These are phyloP conservation scores for Hydrolagus affinis DNA, from an alignment of 2,113 vertebrate genomes.

Conservation along the genomic window DNA sequence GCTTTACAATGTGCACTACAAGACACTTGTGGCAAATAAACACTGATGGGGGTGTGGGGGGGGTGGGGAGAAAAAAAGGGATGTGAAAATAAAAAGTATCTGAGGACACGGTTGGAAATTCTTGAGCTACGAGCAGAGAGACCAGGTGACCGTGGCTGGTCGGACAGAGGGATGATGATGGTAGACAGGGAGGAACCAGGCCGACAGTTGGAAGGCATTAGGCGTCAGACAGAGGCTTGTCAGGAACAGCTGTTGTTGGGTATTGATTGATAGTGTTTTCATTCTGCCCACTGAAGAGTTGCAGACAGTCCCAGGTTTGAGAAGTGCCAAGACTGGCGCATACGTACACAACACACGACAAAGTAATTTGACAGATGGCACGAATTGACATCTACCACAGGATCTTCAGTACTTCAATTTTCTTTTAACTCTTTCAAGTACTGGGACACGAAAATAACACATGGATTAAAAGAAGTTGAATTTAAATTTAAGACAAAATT, in stretches of 20 bases:
- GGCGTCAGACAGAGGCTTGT: slow-evolving; percentile 87
- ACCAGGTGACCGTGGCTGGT: slow-evolving; percentile 45
- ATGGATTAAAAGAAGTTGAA: slow-evolving; percentile 9
- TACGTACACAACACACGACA: slow-evolving; percentile 39
- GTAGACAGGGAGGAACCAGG: slow-evolving; percentile 69
- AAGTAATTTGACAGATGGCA: slow-evolving; percentile 64
- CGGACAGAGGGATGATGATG: slow-evolving; percentile 50
- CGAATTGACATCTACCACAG: slow-evolving; percentile 45
- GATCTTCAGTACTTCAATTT: slow-evolving; percentile 40
- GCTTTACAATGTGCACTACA: slow-evolving; percentile 48
- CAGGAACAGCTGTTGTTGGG: slow-evolving; percentile 85
- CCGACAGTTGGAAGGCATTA: slow-evolving; percentile 85
- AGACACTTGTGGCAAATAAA: slow-evolving; percentile 53
- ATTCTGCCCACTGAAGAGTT: slow-evolving; percentile 61
- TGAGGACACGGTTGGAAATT: slow-evolving; percentile 49
- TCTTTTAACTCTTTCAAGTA: slow-evolving; percentile 11
- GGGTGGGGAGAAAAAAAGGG: slow-evolving; percentile 44
- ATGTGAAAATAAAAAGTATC: slow-evolving; percentile 44
- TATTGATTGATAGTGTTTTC: slow-evolving; percentile 92
- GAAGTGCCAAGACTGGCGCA: slow-evolving; percentile 48
- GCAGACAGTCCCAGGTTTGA: slow-evolving; percentile 59
- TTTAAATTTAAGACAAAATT: slow-evolving; percentile 30
- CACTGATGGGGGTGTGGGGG: slow-evolving; percentile 37
- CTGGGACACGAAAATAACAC: slow-evolving; percentile 3
- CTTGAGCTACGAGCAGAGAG: slow-evolving; percentile 50